Evolutionary conservation across 2,113 vertebrate species (phyloP), one percentile per base, ranked within the genome.

Genomic region (Pelvicachromis taeniatus): DNA sequence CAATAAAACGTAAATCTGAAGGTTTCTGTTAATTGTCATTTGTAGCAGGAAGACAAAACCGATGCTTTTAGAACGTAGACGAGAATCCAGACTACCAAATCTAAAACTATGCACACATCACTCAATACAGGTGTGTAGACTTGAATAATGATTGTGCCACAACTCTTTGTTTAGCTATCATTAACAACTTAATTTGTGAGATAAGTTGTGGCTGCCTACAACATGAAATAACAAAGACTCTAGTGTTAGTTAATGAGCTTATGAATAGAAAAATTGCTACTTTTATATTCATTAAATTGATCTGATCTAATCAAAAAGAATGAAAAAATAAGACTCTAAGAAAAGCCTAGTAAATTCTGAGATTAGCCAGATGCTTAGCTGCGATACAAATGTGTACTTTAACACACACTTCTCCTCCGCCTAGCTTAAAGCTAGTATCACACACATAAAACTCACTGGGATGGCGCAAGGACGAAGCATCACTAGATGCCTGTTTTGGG

Each of bases 201-300:
- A 68, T 38, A 68, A 68, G 12, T 23, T 68, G 61, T 68, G 35
- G n/a, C 61, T 9, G 38, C n/a, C 4, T 68, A 0, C 63, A 68
- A 68, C 38, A 23, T 68, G n/a, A 68, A 68, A 68, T 23, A 16
- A 38, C 31, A 63, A 42, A 40, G 35, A 68, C 35, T 68, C 63
- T 42, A 68, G 42, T 23, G 63, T 68, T 68, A 68, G 63, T 42
- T 68, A 23, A 68, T 68, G 63, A 23, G 63, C 63, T 68, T 68
- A 42, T 0, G 38, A 42, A 42, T 21, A 21, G 38, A 68, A 16
- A 12, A n/a, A 9, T 68, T 9, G n/a, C 63, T 42, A 13, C 0
- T 42, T 68, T 68, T 68, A 42, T 68, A 23, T 0, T 68, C 63
- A 68, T 68, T 12, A 68, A 68, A 68, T 65, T 38, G 13, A 33